Base-by-base conservation (phyloP, 2,797 vertebrate genomes). In the Acridotheres tristis region DNA sequence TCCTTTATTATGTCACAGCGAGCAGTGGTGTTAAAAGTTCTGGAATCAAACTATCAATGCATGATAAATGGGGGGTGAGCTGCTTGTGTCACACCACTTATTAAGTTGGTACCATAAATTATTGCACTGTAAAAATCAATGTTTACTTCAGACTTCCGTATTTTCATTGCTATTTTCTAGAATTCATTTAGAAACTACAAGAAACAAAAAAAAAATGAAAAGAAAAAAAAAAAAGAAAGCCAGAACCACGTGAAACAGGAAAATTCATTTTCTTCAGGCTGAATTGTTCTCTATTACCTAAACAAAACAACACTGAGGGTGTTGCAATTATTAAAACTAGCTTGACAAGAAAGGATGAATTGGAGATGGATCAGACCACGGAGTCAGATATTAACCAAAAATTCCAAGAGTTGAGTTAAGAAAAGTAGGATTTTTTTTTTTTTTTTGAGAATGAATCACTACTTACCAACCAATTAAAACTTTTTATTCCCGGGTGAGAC, bases 11-110 rank as follows among this genome's bases (percentile, higher is more conserved):
- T 81, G 67, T 38, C 86, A 66, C 83, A 54, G 57, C 0, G 0
- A 95, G 90, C 75, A 78, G 57, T 51, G 73, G 29, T 73, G 79
- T 75, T 96, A 92, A 77, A 88, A 95, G 95, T 84, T 85, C 92
- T 72, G 66, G 79, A 92, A 91, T 88, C 89, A 85, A 93, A 65
- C 68, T 80, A 83, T 75, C 72, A 77, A 79, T 5, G 13, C n/a
- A 30, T 91, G 92, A 95, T 72, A 89, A 95, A 96, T 85, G 90
- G 81, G 34, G 65, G 75, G 68, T 25, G 86, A 93, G 36, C 84
- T 85, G 45, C 57, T 93, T 16, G 14, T 54, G 81, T 80, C 81
- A 85, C 29, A 14, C 43, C 82, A 50, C 87, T 94, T 90, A 77
- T 85, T 80, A 81, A 88, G 72, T 69, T 81, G 66, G 84, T 75